Evolutionary conservation across 2,797 vertebrate species (phyloP).

Genomic region (Rhynchonycteris naso): DNA sequence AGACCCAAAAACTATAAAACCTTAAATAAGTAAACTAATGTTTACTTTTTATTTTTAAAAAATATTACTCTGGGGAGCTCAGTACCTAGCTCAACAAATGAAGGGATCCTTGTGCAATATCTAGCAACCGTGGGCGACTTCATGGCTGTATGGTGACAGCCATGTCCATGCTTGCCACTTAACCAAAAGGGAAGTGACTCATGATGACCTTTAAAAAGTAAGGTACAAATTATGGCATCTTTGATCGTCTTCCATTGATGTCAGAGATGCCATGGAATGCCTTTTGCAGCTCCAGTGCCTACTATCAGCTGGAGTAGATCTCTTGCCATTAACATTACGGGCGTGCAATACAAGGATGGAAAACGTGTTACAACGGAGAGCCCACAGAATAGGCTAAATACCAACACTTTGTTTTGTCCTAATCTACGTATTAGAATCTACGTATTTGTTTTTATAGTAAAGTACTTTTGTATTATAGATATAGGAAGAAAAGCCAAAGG

Average conservation of each 20-base stretch:
- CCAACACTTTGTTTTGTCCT: conserved; percentile 22
- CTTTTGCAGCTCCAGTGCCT: background rate
- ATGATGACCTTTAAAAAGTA: background rate
- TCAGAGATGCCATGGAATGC: background rate
- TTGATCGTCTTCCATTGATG: background rate
- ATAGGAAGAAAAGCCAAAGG: background rate
- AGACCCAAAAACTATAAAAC: background rate
- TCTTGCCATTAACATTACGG: background rate
- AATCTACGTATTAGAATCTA: background rate
- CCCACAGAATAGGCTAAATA: background rate
- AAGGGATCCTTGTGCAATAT: background rate
- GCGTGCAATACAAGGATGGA: background rate
- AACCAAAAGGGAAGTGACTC: background rate
- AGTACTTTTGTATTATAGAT: background rate
- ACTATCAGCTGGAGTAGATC: background rate
- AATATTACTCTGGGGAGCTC: background rate
- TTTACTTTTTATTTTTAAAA: background rate
- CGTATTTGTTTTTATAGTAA: background rate
- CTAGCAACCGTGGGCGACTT: background rate
- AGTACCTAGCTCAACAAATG: background rate
- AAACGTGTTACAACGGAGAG: background rate
- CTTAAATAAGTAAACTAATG: background rate
- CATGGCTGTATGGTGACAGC: background rate
- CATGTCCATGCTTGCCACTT: background rate
- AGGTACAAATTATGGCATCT: background rate